Conservation (phyloP, 2,113 vertebrate genomes). For the Megaptera novaeangliae region DNA sequence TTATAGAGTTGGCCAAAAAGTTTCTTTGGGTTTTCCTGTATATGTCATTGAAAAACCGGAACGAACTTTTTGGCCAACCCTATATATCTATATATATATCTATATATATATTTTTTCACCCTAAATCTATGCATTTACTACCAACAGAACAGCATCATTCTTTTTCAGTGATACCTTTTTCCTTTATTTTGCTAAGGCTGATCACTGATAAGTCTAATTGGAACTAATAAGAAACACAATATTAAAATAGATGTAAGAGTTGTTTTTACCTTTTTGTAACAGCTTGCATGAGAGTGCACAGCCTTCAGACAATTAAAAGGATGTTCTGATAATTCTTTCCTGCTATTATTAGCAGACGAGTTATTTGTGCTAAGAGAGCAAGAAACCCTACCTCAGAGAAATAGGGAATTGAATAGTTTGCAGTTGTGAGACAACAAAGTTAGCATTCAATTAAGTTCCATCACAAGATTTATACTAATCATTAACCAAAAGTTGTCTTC, state of each 20-base stretch:
- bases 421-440: constrained; percentile 58
- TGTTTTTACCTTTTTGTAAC: neutral
- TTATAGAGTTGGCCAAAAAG: too few relatives aligned
- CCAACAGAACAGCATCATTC: neutral
- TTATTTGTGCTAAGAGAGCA: constrained; percentile 43
- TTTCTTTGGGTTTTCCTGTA: too few relatives aligned
- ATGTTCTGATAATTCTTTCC: constrained; percentile 1
- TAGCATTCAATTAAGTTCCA: constrained; percentile 57
- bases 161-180: neutral
- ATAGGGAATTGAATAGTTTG: neutral
- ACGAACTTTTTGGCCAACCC: too few relatives aligned
- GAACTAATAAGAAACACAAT: neutral
- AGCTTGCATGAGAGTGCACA: neutral
- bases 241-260: neutral
- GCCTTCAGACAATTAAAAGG: neutral
- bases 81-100: neutral
- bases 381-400: constrained; percentile 64
- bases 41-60: too few relatives aligned
- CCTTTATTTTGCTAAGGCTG: neutral
- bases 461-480: constrained; percentile 46
- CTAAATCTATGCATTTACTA: neutral
- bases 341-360: constrained; percentile 23
- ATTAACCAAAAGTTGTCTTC: constrained; percentile 69
- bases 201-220: neutral
- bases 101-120: neutral